Percentiles rank a stretch among this genome's conserved stretches.
phyloP scores from a whole-genome alignment of 2,113 vertebrate species.

The Anas platyrhynchos region DNA sequence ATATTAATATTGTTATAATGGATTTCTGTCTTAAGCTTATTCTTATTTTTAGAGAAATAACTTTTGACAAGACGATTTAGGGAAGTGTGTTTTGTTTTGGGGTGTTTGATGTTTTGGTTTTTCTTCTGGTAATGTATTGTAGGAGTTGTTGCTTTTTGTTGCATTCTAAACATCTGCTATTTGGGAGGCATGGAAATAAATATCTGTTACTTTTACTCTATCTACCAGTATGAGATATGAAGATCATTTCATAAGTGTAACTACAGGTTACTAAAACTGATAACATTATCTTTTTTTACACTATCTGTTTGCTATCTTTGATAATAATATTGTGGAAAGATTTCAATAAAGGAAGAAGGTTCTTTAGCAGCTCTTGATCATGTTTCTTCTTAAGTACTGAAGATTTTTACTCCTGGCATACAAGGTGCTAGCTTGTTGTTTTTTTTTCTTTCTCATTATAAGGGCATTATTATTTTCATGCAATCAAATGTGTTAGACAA shows the following conservation, averaged over 20 bases:
- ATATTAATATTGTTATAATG: not conserved
- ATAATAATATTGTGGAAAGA: conserved; percentile 8
- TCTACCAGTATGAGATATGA: not conserved
- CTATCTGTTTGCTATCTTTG: not conserved
- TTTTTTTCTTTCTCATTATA: conserved; percentile 12
- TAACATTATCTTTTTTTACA: not conserved
- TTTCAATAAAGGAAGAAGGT: not conserved
- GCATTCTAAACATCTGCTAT: not conserved
- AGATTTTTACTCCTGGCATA: conserved; percentile 29
- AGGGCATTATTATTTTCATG: not conserved
- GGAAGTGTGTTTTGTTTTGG: not conserved
- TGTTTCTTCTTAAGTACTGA: conserved; percentile 29
- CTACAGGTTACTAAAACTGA: not conserved
- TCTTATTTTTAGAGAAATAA: not conserved
- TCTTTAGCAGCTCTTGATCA: not conserved
- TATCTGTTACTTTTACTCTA: not conserved
- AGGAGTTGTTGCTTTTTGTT: not conserved
- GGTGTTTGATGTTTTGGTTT: not conserved
- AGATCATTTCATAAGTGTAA: not conserved
- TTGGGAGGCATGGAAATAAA: not conserved
- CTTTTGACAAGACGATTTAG: not conserved
- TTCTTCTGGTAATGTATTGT: rapidly evolving
- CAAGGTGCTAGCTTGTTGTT: not conserved
- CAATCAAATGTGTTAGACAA: conserved; percentile 19
- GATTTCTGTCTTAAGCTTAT: not conserved